A percentile compares a stretch with the other conserved stretches of the same genome.
Conservation (phyloP, 2,797 vertebrate species). For the Pogoniulus pusillus region DNA sequence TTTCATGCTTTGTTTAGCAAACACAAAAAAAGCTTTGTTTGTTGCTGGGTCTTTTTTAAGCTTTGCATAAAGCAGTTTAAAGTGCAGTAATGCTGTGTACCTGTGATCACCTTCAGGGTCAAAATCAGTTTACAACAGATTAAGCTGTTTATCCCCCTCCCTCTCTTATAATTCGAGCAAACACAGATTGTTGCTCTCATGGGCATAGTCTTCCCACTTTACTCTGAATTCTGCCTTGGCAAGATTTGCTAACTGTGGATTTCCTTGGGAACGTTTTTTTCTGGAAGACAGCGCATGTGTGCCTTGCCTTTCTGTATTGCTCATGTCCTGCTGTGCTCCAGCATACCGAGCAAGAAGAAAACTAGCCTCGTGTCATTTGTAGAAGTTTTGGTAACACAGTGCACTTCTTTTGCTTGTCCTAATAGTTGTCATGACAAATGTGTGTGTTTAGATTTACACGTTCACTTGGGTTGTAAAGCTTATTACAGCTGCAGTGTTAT, state of each 20-base stretch:
- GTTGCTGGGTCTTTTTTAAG: slow-evolving; percentile 82
- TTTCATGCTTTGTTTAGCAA: slow-evolving; percentile 99
- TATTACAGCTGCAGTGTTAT: not conserved
- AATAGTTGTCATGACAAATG: not conserved
- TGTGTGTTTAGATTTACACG: not conserved
- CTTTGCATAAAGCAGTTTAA: slow-evolving; percentile 76
- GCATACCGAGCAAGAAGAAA: slow-evolving; percentile 46
- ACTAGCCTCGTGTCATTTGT: slow-evolving; percentile 5
- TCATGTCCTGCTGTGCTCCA: slow-evolving; percentile 46
- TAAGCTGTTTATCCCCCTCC: slow-evolving; percentile 20
- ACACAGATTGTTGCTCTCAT: not conserved
- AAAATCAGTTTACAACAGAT: slow-evolving; percentile 67
- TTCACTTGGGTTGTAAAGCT: not conserved
- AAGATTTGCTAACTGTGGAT: not conserved
- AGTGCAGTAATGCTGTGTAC: slow-evolving; percentile 72
- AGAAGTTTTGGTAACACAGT: not conserved
- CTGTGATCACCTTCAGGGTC: slow-evolving; percentile 79
- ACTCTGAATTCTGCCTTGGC: not conserved
- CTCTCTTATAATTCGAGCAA: not conserved
- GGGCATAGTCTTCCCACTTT: not conserved
- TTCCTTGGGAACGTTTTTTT: slow-evolving; percentile 39
- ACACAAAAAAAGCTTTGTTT: slow-evolving; percentile 94
- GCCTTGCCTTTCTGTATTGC: slow-evolving; percentile 40
- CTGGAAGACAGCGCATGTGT: slow-evolving; percentile 23
- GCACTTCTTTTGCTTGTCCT: not conserved